A percentile compares a stretch with the other conserved stretches of the same genome.
Conservation (phyloP, 1,140 invertebrate species). For the Drosophila sucinea region DNA sequence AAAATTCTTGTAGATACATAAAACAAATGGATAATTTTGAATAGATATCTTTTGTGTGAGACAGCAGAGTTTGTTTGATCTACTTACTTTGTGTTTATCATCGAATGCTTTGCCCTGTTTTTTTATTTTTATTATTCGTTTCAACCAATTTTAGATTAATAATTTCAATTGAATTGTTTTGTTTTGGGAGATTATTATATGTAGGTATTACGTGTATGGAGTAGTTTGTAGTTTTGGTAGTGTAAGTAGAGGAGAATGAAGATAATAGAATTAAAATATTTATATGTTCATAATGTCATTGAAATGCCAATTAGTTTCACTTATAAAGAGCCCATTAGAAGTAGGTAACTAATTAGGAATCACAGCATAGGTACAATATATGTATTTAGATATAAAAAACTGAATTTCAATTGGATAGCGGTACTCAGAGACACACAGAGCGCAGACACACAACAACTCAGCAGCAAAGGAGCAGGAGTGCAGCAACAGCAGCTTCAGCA, state of each 20-base stretch:
- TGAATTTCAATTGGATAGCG: conserved; percentile 56
- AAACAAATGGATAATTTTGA: conserved; percentile 42
- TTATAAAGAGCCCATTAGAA: conserved; percentile 51
- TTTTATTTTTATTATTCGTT: neutral
- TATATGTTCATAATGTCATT: conserved; percentile 22
- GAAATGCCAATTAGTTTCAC: conserved; percentile 59
- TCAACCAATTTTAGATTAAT: conserved; percentile 11
- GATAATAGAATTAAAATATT: conserved; percentile 59
- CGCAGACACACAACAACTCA: conserved; percentile 53
- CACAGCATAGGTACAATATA: conserved; percentile 22
- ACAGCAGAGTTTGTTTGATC: conserved; percentile 44
- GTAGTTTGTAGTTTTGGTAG: conserved; percentile 58
- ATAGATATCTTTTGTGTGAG: conserved; percentile 26
- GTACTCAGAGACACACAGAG: conserved; percentile 66
- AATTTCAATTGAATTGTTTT: conserved; percentile 54
- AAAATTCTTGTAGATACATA: conserved; percentile 45
- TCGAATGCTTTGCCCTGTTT: conserved; percentile 82
- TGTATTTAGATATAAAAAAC: conserved; percentile 12
- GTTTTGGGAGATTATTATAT: conserved; percentile 33
- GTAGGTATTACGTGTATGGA: conserved; percentile 31
- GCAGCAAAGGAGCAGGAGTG: conserved; percentile 24
- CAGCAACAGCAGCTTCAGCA: conserved; percentile 35
- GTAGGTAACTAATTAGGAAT: conserved; percentile 24
- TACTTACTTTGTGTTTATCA: conserved; percentile 82
- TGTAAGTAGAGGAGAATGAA: conserved; percentile 65